Evolutionary conservation across 1,140 invertebrate genomes (phyloP), one percentile per base, ranked within the genome.

Genomic region (Phenacoccus solenopsis): DNA sequence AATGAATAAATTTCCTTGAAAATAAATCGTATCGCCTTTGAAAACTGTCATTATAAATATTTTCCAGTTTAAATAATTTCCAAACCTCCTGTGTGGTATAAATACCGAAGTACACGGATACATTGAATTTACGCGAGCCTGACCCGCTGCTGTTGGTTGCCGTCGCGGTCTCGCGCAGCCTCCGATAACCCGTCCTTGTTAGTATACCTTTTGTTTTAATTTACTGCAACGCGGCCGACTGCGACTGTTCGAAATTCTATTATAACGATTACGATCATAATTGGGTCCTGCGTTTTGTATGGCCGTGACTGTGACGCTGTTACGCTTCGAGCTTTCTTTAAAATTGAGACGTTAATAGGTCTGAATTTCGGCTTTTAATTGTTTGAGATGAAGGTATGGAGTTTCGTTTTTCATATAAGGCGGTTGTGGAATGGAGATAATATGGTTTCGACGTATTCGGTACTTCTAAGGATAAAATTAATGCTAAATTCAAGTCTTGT

Each of bases 21-120:
- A 27, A 64, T 64, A 27, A 64, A 64, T 64, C 59, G 59, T 64
- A 64, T 64, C 59, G 59, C 59, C 59, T 64, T 64, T 64, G 59
- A 64, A 64, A 24, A 64, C 59, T 64, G 59, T 64, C 59, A 64
- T 64, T 64, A 27, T 64, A 64, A 64, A 64, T 64, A 64, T 64
- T 64, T 64, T 64, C 59, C 59, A 27, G 59, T 64, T 64, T 64
- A 64, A 64, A 64, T 64, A 64, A 64, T 64, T 64, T 64, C 59
- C 9, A 64, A 64, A 22, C 59, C 21, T 64, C 59, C 59, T 64
- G 59, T 64, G 59, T 64, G 59, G 59, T 64, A 64, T 64, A 64
- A 24, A 64, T 64, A 64, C 38, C 38, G 5, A 59, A 20, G 16
- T 59, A 59, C n/a, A 59, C 7, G n/a, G 21, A 59, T 16, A 59